Base-by-base conservation (phyloP, 2,888 invertebrate genomes). In the Orchesellides sinensis region DNA sequence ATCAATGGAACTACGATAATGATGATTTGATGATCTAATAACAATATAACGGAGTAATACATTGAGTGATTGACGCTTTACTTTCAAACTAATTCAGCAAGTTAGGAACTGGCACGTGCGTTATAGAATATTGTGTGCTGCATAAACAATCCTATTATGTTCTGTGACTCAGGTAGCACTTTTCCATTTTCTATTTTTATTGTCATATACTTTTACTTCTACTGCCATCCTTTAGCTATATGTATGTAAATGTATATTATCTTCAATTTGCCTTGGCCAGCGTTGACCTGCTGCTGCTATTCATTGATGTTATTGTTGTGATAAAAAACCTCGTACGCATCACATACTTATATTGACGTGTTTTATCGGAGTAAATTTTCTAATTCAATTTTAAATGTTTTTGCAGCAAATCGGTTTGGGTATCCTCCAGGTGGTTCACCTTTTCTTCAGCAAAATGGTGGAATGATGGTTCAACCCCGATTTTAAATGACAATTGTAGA, bases 101-200 rank as follows among this genome's bases (percentile, higher is more conserved):
- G 78, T 79, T 79, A 79, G 78, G 78, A 61, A 70, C 35, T 79
- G 78, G 40, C 78, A 70, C 56, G 56, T 27, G 4, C 25, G 25
- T 45, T 75, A 21, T 29, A 80, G 17, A 54, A n/a, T 35, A 56
- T 14, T 80, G 66, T 69, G 81, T 69, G 69, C 81, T 74, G 65
- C 73, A 81, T 65, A 73, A 66, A 40, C 66, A 80, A 79, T 49
- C 81, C 81, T 74, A 81, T 73, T 73, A 68, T 74, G 74, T 81
- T 81, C 81, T 68, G 74, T 74, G 81, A 61, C 59, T 72, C 25
- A 81, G 81, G 81, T 81, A 81, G 81, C 66, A 81, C 35, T 69
- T 79, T 77, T 78, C 79, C 25, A 80, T 80, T 81, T 73, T 81
- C 56, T 74, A 49, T 49, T 73, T 72, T 47, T 80, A 49, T 63